These are phyloP conservation scores for Scaptomyza montana DNA, from an alignment of 1,140 invertebrate species.

Conservation along the genomic window DNA sequence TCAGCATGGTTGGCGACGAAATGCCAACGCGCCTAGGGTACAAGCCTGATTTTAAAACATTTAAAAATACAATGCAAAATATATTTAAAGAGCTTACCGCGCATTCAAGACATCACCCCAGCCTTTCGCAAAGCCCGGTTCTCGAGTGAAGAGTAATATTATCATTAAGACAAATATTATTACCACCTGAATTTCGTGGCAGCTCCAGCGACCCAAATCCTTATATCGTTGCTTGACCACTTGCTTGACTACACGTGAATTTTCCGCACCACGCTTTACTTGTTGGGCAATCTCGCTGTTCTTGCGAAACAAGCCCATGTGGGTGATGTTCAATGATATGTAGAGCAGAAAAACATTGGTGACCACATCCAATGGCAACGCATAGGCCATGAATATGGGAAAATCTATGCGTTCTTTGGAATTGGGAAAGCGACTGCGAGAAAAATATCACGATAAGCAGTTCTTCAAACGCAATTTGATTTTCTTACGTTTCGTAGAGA, in stretches of 20 bases:
- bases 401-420: conserved; percentile 87
- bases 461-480: background rate
- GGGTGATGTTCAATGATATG: conserved; percentile 88
- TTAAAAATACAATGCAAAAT: background rate
- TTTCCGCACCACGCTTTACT: conserved; percentile 84
- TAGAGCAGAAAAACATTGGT: conserved; percentile 88
- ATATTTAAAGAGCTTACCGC: conserved; percentile 55
- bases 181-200: conserved; percentile 91
- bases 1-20: conserved; percentile 90
- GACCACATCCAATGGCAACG: conserved; percentile 86
- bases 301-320: conserved; percentile 88
- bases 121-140: conserved; percentile 86
- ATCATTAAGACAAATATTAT: conserved; percentile 90
- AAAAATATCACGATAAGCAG: conserved; percentile 23
- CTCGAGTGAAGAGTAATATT: conserved; percentile 93
- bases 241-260: conserved; percentile 85
- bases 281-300: conserved; percentile 84
- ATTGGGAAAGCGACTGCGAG: conserved; percentile 84
- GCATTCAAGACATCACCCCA: conserved; percentile 63
- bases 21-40: conserved; percentile 87
- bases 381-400: conserved; percentile 89
- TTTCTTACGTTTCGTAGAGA: conserved; percentile 86
- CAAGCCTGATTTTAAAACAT: no score
- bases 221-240: conserved; percentile 88
- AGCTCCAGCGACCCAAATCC: conserved; percentile 90